Base-by-base conservation (phyloP, 2,888 invertebrate species). In the Coleophora deauratella region DNA sequence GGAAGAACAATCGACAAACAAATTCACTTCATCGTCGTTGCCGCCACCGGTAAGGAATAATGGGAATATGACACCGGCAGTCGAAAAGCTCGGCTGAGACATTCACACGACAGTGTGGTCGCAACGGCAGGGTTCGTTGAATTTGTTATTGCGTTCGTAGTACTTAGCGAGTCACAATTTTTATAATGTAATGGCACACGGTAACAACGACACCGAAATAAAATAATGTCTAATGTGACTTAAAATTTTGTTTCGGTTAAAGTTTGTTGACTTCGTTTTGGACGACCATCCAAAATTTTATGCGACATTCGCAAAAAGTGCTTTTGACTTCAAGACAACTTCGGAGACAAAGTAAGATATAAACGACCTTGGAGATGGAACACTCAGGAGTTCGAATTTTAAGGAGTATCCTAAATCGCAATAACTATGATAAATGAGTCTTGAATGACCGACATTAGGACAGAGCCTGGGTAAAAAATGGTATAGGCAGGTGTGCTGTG, bases 111-210 rank as follows among this genome's bases (percentile, higher is more conserved):
- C 68, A 58, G 68, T 60, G 64, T 62, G 71, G 73, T 82, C 79
- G 74, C 78, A 77, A 81, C 76, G 76, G 80, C 75, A 80, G 79
- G 76, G 85, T 85, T 85, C 85, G 82, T 84, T 84, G 85, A 81
- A 84, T 84, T 84, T 80, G 77, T 85, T 84, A 85, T 84, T 74
- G 74, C 84, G 72, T 84, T 84, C 84, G 78, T 71, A 73, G 80
- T 78, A 78, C 71, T 33, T 9, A 66, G 66, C 67, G 65, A 66
- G 21, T 21, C 21, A 21, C 21, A 21, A 6, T 21, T 21, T 21
- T 21, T 21, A 6, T 21, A 3, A 4, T 21, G 21, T 21, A 21
- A 21, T 21, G 21, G 21, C 21, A 21, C 21, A 21, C 21, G 21
- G 21, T 4, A 6, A 6, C 6, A 21, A 21, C 3, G 21, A 21